A percentile compares a stretch with the other conserved stretches of the same genome.
phyloP scores from a whole-genome alignment of 1,140 invertebrate species.

The Drosophila repleta region DNA sequence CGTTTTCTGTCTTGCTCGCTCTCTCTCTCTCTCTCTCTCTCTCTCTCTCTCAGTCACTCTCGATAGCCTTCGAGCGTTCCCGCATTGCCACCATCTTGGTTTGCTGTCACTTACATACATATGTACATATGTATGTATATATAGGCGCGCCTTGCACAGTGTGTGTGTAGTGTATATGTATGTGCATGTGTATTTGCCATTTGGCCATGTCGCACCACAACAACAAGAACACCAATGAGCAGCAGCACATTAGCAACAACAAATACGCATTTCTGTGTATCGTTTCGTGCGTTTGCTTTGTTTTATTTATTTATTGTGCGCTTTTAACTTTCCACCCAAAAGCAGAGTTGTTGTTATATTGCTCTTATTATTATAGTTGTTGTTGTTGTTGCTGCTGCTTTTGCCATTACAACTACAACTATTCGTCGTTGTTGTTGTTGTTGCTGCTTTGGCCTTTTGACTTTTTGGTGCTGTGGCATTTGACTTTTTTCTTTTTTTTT shows the following conservation, averaged over 20 bases:
- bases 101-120: conserved; percentile 17
- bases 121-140: neutral
- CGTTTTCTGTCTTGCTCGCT: neutral
- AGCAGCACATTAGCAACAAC: conserved; percentile 36
- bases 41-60: neutral
- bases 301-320: conserved; percentile 77
- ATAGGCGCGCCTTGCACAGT: neutral
- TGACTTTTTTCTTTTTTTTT: conserved; percentile 66
- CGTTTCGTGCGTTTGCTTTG: conserved; percentile 71
- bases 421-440: conserved; percentile 25
- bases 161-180: neutral
- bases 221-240: too few species aligned
- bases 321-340: conserved; percentile 44
- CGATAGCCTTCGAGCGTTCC: conserved; percentile 4
- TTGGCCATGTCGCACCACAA: conserved; percentile 9
- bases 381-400: conserved; percentile 12
- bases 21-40: neutral
- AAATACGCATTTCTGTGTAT: conserved; percentile 41
- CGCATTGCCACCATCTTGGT: conserved; percentile 17
- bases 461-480: conserved; percentile 75
- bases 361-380: conserved; percentile 11
- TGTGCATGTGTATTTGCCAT: conserved; percentile 7
- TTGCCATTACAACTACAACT: conserved; percentile 68
- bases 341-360: conserved; percentile 12
- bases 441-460: conserved; percentile 64